These are phyloP conservation scores for Eudorcas thomsonii DNA, from an alignment of 2,113 vertebrate genomes.

Conservation along the genomic window DNA sequence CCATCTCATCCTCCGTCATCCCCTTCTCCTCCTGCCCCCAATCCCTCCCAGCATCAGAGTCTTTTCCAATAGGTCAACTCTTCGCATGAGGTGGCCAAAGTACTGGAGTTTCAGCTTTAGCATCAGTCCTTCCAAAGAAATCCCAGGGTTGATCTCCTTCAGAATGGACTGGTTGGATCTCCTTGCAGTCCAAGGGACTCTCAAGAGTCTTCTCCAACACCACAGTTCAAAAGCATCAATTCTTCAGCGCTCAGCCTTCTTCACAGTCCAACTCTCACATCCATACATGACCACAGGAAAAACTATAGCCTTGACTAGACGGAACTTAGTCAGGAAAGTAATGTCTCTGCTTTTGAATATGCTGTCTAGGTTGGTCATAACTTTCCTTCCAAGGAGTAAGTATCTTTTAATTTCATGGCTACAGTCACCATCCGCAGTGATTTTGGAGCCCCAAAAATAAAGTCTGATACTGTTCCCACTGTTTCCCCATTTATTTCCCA, in stretches of 20 bases:
- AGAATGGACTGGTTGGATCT: background rate
- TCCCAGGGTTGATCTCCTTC: background rate
- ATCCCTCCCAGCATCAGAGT: background rate
- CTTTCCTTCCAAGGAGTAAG: background rate
- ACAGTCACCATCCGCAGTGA: rapidly evolving
- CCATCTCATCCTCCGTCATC: background rate
- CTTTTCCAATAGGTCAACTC: background rate
- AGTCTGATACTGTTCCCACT: background rate
- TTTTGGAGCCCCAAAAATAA: background rate
- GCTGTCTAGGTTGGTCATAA: background rate
- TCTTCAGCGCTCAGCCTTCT: rapidly evolving
- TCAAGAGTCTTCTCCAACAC: background rate
- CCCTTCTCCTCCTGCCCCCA: background rate
- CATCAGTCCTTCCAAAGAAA: background rate
- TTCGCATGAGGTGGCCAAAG: background rate
- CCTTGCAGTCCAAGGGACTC: background rate
- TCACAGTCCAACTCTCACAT: background rate
- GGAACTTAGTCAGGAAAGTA: background rate
- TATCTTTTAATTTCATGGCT: background rate
- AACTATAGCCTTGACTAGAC: background rate
- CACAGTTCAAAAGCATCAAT: background rate
- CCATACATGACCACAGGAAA: background rate
- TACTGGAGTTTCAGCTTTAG: background rate
- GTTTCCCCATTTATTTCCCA: background rate
- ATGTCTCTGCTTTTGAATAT: background rate